Base-by-base conservation (phyloP, 1,140 invertebrate species). In the Nebria ingens region DNA sequence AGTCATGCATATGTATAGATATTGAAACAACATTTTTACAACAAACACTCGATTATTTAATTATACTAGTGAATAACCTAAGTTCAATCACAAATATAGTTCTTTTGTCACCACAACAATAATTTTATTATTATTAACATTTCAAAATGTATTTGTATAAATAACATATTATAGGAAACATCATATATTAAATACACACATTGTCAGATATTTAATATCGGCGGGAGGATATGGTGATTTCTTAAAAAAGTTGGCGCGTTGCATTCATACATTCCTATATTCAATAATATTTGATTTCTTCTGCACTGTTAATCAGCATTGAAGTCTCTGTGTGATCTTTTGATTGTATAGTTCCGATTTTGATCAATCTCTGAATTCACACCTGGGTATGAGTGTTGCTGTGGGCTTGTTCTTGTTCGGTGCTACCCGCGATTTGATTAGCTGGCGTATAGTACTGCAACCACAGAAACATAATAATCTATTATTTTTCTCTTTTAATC, bases 381-480 rank as follows among this genome's bases (percentile, higher is more conserved):
- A 87, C 85, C 71, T 86, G 84, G 53, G 83, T 84, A 69, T 89
- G 87, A 19, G 83, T 83, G 71, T 86, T 87, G 71, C 82, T 84
- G 72, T 87, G 86, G 45, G 86, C 73, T 58, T 83, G 76, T 62
- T 85, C 82, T 72, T 81, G 79, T 69, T 86, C 81, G 60, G 73
- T 77, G 67, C 71, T 76, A 61, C 75, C 79, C 40, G 68, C 73
- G 65, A 84, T 82, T 64, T 86, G 83, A 71, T 83, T 85, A 56
- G 83, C 82, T 54, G 86, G 83, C 40, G 84, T 82, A 76, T 87
- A 89, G 65, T 89, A 89, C 84, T 89, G 79, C 56, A 80, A 81
- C 52, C 25, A 50, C 19, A 55, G 9, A 40, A 21, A 40, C 13
- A 40, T 40, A 21, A 21, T n/a, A 40, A 40, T 34, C 25, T 34